Evolutionary conservation across 2,113 vertebrate genomes (phyloP).

Genomic region (Formicarius rufipectus): DNA sequence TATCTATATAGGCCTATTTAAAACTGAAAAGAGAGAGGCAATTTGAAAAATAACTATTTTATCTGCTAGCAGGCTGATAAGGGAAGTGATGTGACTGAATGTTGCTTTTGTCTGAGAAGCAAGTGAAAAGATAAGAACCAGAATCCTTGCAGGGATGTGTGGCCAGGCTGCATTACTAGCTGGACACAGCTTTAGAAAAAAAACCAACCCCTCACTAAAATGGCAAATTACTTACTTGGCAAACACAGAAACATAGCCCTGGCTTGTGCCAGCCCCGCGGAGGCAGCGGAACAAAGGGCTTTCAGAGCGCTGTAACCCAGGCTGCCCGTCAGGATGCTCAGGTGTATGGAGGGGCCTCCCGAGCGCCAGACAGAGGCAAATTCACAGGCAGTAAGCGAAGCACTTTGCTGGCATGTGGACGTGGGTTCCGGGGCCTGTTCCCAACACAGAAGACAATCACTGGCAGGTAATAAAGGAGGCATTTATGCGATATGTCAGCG

Average conservation of each 20-base stretch:
- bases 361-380: constrained; percentile 77
- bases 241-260: constrained; percentile 40
- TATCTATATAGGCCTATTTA: background rate
- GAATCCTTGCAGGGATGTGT: constrained; percentile 39
- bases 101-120: constrained; percentile 56
- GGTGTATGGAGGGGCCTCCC: constrained; percentile 76
- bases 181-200: constrained; percentile 40
- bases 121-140: constrained; percentile 35
- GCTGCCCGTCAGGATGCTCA: constrained; percentile 76
- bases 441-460: constrained; percentile 85
- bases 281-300: constrained; percentile 77
- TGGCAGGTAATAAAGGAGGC: constrained; percentile 90
- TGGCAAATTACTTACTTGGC: constrained; percentile 58
- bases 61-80: constrained; percentile 56
- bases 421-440: constrained; percentile 77
- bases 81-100: constrained; percentile 56
- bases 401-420: constrained; percentile 80
- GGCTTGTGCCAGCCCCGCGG: constrained; percentile 31
- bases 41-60: constrained; percentile 69
- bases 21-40: constrained; percentile 38
- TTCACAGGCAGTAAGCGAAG: constrained; percentile 77
- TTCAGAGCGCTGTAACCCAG: constrained; percentile 73
- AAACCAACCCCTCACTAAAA: constrained; percentile 36
- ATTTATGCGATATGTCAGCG: constrained; percentile 88
- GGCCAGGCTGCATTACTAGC: constrained; percentile 50